These are phyloP conservation scores for Gallinago undulata DNA, from an alignment of 2,113 vertebrate species.

Conservation along the genomic window DNA sequence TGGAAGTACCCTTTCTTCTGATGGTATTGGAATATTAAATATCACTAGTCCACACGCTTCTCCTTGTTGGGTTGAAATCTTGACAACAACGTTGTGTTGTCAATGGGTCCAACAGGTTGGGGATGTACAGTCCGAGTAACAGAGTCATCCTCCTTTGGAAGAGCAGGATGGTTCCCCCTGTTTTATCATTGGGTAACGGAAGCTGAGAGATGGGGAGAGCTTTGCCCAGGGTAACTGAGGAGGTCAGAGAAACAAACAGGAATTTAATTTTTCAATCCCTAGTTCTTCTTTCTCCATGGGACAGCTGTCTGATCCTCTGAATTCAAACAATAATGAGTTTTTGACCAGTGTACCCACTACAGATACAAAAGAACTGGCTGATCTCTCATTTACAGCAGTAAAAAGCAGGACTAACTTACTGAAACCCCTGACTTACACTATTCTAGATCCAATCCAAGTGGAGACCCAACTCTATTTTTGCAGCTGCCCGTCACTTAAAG, in stretches of 20 bases:
- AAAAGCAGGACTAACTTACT: background rate
- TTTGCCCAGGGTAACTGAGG: background rate
- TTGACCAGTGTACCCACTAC: background rate
- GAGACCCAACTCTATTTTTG: background rate
- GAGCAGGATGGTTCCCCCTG: background rate
- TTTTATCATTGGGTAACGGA: background rate
- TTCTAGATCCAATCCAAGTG: background rate
- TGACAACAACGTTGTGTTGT: rapidly evolving
- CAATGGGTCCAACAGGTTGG: background rate
- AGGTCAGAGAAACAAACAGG: background rate
- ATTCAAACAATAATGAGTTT: background rate
- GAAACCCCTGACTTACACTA: background rate
- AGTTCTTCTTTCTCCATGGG: background rate
- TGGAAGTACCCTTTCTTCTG: background rate
- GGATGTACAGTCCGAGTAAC: background rate
- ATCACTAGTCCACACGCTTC: background rate
- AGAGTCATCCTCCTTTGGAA: background rate
- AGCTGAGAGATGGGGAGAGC: background rate
- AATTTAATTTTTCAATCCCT: background rate
- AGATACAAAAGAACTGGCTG: background rate
- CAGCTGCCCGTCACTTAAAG: background rate
- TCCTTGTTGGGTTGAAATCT: background rate
- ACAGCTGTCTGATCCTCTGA: background rate
- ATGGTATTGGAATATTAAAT: background rate
- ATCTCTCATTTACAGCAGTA: background rate